Percentiles rank a stretch among this genome's conserved stretches.
Evolutionary conservation across 2,888 invertebrate genomes (phyloP).

Genomic region (Drosophila meridionalis): DNA sequence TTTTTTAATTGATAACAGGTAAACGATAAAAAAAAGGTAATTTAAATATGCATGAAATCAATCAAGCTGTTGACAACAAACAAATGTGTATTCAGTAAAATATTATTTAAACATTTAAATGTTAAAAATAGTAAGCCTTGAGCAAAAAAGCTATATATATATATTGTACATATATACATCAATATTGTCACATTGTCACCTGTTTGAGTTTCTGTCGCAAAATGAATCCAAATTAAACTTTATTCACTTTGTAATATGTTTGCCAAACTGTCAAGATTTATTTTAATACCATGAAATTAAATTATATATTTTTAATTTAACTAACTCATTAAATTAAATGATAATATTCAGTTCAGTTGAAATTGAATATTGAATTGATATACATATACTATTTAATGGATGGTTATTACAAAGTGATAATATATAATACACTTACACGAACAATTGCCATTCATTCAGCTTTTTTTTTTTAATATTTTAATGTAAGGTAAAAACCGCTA

Average conservation of each 20-base stretch:
- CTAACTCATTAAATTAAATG: not conserved
- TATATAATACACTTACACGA: not conserved
- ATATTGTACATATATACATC: not conserved
- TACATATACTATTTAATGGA: slow-evolving; percentile 7
- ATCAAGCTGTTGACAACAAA: not conserved
- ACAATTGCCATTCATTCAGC: not conserved
- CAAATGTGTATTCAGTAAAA: not conserved
- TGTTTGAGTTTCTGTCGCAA: not conserved
- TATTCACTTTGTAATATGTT: not conserved
- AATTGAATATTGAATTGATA: not conserved
- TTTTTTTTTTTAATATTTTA: not conserved
- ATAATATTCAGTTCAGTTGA: too few relatives aligned
- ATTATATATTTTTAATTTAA: not conserved
- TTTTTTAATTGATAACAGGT: slow-evolving; percentile 3
- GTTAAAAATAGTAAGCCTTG: not conserved
- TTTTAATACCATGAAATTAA: not conserved
- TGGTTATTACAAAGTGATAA: slow-evolving; percentile 16
- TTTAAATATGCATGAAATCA: slow-evolving; percentile 6
- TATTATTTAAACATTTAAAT: not conserved
- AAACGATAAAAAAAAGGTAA: not conserved
- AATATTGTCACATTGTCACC: not conserved
- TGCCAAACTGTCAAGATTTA: not conserved
- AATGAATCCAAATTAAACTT: not conserved
- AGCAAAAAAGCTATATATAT: not conserved
- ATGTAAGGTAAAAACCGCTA: not conserved